A percentile compares a stretch with the other conserved stretches of the same genome.
phyloP scores from a whole-genome alignment of 2,797 vertebrate genomes.

The Pterois miles region DNA sequence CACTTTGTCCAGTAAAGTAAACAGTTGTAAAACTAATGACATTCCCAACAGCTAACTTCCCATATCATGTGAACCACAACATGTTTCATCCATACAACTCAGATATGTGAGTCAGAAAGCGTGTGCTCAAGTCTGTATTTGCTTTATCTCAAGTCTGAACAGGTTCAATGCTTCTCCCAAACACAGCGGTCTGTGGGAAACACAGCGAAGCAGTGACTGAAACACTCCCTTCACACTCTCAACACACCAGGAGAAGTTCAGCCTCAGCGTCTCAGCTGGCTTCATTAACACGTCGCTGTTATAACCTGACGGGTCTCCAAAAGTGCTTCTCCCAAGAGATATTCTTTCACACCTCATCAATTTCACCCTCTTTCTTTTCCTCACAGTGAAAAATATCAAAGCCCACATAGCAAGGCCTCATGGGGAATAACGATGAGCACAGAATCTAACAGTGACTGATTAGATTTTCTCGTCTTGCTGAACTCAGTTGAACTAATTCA shows the following conservation, averaged over 20 bases:
- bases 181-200: conserved; percentile 11
- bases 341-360: conserved; percentile 10
- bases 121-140: not conserved
- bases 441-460: not conserved
- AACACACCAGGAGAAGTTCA: not conserved
- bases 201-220: not conserved
- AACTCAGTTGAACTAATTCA: not conserved
- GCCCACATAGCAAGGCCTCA: not conserved
- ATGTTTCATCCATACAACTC: not conserved
- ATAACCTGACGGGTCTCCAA: not conserved
- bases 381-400: not conserved
- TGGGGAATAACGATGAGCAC: not conserved
- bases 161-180: conserved; percentile 20
- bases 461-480: not conserved
- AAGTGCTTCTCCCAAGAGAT: not conserved
- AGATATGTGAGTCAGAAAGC: not conserved
- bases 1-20: not conserved
- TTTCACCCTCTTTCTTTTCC: not conserved
- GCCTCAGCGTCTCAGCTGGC: not conserved
- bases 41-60: not conserved
- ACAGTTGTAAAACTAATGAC: not conserved
- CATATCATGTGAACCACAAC: not conserved
- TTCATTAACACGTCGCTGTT: not conserved
- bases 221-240: not conserved
- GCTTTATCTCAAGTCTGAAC: conserved; percentile 31